phyloP scores from a whole-genome alignment of 1,140 invertebrate genomes.

The Plodia interpunctella region DNA sequence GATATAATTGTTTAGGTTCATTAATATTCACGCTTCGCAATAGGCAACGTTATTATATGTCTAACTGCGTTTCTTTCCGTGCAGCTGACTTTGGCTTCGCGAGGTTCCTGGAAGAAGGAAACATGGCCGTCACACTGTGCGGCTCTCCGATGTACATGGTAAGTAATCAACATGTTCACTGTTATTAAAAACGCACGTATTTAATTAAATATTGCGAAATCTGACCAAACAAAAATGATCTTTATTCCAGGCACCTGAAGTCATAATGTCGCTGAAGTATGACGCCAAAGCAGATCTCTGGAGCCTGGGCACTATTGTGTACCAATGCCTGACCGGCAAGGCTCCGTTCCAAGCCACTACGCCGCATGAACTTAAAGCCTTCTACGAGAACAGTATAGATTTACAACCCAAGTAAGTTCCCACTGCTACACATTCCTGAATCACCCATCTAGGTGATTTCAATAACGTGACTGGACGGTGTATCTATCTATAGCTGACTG shows the following conservation, averaged over 20 bases:
- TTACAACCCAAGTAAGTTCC: slow-evolving; percentile 93
- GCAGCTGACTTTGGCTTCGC: slow-evolving; percentile 99
- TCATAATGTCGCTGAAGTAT: slow-evolving; percentile 99
- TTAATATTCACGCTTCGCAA: slow-evolving; percentile 1
- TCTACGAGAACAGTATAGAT: slow-evolving; percentile 98
- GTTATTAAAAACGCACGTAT: neutral
- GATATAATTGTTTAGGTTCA: neutral
- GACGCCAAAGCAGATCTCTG: slow-evolving; percentile 99
- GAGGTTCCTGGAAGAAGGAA: slow-evolving; percentile 97
- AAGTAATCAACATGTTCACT: slow-evolving; percentile 23
- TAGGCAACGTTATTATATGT: slow-evolving; percentile 11
- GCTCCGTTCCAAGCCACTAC: slow-evolving; percentile 99
- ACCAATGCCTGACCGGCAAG: slow-evolving; percentile 98
- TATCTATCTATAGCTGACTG: too few relatives aligned
- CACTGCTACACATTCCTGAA: too few relatives aligned
- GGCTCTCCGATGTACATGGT: slow-evolving; percentile 99
- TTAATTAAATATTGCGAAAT: neutral
- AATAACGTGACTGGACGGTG: too few relatives aligned
- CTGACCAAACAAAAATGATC: slow-evolving; percentile 14
- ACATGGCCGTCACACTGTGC: slow-evolving; percentile 99
- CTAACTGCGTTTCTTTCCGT: slow-evolving; percentile 36
- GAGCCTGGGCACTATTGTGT: slow-evolving; percentile 99
- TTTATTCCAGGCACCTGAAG: slow-evolving; percentile 91
- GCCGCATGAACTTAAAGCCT: slow-evolving; percentile 97
- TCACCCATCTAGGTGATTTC: too few relatives aligned